phyloP scores from a whole-genome alignment of 2,888 invertebrate genomes.

The Gerris lacustris region DNA sequence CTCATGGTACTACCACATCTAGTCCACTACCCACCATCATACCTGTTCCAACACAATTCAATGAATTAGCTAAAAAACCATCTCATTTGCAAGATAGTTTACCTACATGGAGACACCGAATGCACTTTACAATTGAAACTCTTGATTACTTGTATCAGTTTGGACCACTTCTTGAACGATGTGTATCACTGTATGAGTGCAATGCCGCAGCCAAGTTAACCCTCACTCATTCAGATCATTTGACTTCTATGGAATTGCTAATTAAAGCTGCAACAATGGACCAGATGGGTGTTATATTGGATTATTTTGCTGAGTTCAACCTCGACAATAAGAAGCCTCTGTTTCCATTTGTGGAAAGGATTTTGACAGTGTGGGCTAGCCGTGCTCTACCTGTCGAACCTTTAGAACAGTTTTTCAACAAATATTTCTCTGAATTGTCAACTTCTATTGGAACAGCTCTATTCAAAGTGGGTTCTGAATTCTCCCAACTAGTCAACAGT shows the following conservation, averaged over 20 bases:
- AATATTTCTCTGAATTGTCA: neutral
- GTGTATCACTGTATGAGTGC: constrained; percentile 38
- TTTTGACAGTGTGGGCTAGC: neutral
- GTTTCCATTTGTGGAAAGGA: neutral
- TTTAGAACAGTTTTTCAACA: constrained; percentile 6
- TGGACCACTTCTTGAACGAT: constrained; percentile 37
- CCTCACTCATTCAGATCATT: constrained; percentile 31
- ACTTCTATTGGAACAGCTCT: neutral
- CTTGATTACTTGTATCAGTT: constrained; percentile 38
- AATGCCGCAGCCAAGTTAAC: constrained; percentile 41
- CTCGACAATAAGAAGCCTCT: neutral
- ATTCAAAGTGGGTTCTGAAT: constrained; percentile 15
- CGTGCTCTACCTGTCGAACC: neutral
- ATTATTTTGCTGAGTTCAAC: neutral
- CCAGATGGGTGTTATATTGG: neutral
- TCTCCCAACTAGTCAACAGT: constrained; percentile 5
- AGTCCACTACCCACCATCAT: constrained; percentile 37
- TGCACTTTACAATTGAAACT: constrained; percentile 39
- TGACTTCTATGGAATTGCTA: constrained; percentile 16
- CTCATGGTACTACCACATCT: constrained; percentile 39
- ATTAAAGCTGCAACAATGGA: constrained; percentile 14
- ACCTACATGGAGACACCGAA: constrained; percentile 34
- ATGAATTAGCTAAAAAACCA: constrained; percentile 14
- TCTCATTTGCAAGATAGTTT: constrained; percentile 17
- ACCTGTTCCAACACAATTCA: constrained; percentile 16